Evolutionary conservation across 2,888 invertebrate genomes (phyloP), one percentile per base, ranked within the genome.

Genomic region (Philereme vetulata): DNA sequence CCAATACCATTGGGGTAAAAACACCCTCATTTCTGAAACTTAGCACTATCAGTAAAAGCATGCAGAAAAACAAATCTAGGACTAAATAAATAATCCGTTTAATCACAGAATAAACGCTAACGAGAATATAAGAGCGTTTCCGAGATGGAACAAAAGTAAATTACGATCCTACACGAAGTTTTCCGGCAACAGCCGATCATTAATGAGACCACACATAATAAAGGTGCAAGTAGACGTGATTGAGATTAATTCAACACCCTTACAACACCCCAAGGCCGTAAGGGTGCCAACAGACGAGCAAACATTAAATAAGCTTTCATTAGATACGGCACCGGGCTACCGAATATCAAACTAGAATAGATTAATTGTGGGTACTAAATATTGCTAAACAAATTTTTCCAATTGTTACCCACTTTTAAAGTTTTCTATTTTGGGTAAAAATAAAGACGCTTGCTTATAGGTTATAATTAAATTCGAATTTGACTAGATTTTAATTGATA

Each of bases 71-170:
- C 21, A 21, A 21, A 21, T 21, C 21, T 21, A 21, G 1, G 21
- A 21, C 1, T 21, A 21, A 21, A 21, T 45, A 47, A 9, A 35
- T 47, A 54, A 47, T 47, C 54, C 47, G 11, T 54, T 54, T 33
- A 47, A 54, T 54, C 40, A 34, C 47, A 40, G 35, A 38, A 5
- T 5, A 34, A 45, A 51, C 35, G 40, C n/a, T 56, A 56, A 40
- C 34, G 34, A 44, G 51, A 52, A 56, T 51, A 21, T 49, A 52
- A 53, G 50, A 34, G 10, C n/a, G 38, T 32, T 62, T 55, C 55
- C 62, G 6, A n/a, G 51, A 54, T 58, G 53, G 55, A 58, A 51
- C 51, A 60, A 60, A 51, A 58, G 54, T 48, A 58, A 50, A 62
- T 58, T 55, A 62, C 58, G 51, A 47, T 33, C 38, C 10, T 5